Conservation (phyloP, 2,888 invertebrate species). For the Omphaloscelis lunosa region DNA sequence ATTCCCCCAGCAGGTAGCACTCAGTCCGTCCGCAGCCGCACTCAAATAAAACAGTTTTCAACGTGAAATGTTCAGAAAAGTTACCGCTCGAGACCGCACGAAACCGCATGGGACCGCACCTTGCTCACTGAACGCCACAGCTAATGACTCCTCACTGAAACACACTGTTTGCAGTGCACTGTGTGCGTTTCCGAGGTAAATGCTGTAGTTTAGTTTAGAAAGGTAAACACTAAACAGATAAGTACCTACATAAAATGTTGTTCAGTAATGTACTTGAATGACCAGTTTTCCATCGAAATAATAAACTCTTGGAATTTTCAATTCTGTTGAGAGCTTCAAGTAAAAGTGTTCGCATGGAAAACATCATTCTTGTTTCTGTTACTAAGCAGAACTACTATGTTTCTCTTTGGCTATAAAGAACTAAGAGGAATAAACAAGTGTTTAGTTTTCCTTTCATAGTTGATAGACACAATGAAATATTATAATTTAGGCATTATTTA, state of each 20-base stretch:
- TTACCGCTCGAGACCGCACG: conserved; percentile 49
- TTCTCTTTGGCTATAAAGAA: background rate
- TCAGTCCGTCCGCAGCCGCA: conserved; percentile 67
- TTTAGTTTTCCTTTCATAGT: background rate
- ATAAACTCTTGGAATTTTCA: conserved; percentile 1
- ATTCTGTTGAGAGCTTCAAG: background rate
- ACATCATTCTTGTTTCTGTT: background rate
- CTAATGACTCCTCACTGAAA: conserved; percentile 56
- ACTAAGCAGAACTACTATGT: background rate
- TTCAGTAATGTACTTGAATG: background rate
- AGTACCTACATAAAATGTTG: background rate
- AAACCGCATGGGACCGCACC: conserved; percentile 30
- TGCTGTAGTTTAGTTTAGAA: conserved; percentile 5
- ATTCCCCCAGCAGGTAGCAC: conserved; percentile 67
- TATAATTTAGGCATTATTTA: background rate
- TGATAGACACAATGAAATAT: background rate
- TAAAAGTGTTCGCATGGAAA: background rate
- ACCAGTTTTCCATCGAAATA: background rate
- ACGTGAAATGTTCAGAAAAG: conserved; percentile 74
- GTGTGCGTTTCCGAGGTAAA: conserved; percentile 3
- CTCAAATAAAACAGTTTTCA: conserved; percentile 77
- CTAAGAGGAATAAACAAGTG: background rate
- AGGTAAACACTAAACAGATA: conserved; percentile 4
- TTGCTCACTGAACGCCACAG: conserved; percentile 30
- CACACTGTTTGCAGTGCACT: conserved; percentile 30